Evolutionary conservation across 2,888 invertebrate genomes (phyloP).

Genomic region (Julus scanicus): DNA sequence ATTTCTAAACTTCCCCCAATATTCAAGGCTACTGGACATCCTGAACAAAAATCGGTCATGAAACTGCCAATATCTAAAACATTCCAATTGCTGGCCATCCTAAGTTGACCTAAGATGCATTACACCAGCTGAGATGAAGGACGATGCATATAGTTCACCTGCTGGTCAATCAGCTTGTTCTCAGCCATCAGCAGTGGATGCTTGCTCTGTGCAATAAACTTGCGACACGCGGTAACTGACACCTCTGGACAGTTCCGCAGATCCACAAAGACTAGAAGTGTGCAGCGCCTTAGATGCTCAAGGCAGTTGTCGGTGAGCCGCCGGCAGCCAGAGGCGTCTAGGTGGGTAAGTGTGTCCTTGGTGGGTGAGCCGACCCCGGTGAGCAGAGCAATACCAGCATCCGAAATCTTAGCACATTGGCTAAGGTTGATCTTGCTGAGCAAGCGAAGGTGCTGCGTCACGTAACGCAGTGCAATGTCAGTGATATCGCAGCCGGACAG

Average conservation of each 20-base stretch:
- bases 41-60: too few relatives aligned
- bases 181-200: conserved; percentile 59
- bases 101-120: too few relatives aligned
- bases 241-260: conserved; percentile 62
- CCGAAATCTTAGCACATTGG: conserved; percentile 87
- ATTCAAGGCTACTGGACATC: too few relatives aligned
- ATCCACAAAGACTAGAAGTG: conserved; percentile 61
- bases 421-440: conserved; percentile 82
- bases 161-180: conserved; percentile 60
- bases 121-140: neutral
- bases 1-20: too few relatives aligned
- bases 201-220: conserved; percentile 60
- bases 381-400: conserved; percentile 89
- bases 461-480: conserved; percentile 78
- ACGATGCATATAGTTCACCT: conserved; percentile 46
- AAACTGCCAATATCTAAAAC: too few relatives aligned
- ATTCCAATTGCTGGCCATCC: too few relatives aligned
- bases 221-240: conserved; percentile 60
- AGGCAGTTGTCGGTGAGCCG: conserved; percentile 83
- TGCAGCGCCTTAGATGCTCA: conserved; percentile 72
- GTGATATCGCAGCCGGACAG: conserved; percentile 90
- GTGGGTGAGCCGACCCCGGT: conserved; percentile 78
- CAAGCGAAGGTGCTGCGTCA: conserved; percentile 64
- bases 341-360: conserved; percentile 74
- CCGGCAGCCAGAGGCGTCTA: conserved; percentile 85